A percentile compares a stretch with the other conserved stretches of the same genome.
Conservation (phyloP, 2,888 invertebrate genomes). For the Tanytarsus gracilentus region DNA sequence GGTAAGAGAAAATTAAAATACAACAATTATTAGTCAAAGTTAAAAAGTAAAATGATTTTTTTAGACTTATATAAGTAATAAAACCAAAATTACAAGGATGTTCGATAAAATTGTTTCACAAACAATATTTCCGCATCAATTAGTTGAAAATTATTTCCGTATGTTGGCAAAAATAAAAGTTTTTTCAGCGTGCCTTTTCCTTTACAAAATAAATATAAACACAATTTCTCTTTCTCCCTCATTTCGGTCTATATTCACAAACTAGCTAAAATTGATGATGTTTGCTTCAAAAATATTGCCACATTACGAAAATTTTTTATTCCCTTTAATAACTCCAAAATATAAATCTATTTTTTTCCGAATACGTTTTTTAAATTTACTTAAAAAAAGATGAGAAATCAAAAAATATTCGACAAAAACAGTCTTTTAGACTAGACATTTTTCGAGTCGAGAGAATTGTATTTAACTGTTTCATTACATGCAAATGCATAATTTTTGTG, state of each 20-base stretch:
- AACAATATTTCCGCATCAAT: too few relatives aligned
- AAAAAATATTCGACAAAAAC: not conserved
- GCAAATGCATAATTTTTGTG: conserved; percentile 15
- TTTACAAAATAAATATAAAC: not conserved
- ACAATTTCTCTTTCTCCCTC: too few relatives aligned
- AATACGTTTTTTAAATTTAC: not conserved
- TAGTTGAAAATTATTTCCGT: too few relatives aligned
- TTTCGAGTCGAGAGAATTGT: too few relatives aligned
- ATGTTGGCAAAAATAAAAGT: too few relatives aligned
- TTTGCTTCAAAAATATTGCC: not conserved
- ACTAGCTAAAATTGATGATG: conserved; percentile 6
- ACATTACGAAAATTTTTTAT: not conserved
- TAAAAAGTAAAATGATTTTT: too few relatives aligned
- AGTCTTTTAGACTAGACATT: conserved; percentile 8
- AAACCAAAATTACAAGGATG: too few relatives aligned
- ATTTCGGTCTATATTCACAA: too few relatives aligned
- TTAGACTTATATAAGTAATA: too few relatives aligned
- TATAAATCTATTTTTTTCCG: not conserved
- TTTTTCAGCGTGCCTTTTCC: not conserved
- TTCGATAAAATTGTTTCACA: too few relatives aligned
- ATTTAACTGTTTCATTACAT: conserved; percentile 4
- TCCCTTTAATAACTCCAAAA: not conserved
- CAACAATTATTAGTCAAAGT: too few relatives aligned
- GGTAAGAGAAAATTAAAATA: too few relatives aligned
- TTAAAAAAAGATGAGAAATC: not conserved